Evolutionary conservation across 2,888 invertebrate genomes (phyloP).

Genomic region (Agrotis ipsilon): DNA sequence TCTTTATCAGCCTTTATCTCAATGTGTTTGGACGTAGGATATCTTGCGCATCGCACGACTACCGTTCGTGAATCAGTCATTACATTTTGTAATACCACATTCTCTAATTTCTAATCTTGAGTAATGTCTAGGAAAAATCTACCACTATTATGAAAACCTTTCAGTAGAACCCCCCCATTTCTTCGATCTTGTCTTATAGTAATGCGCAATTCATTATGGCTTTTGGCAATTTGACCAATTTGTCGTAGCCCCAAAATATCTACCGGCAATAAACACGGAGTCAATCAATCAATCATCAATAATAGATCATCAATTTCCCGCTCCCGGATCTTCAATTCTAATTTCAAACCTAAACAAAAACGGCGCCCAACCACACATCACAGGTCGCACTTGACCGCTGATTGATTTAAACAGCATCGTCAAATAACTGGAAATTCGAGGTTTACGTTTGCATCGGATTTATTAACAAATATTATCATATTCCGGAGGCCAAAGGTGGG

Average conservation of each 20-base stretch:
- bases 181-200: too few species aligned
- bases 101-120: too few species aligned
- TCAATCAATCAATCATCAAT: constrained; percentile 3
- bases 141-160: too few species aligned
- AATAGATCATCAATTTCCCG: not conserved
- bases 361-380: constrained; percentile 27
- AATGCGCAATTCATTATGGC: not conserved
- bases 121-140: too few species aligned
- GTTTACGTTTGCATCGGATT: constrained; percentile 64
- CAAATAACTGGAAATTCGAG: constrained; percentile 78
- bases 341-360: constrained; percentile 33
- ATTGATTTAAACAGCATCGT: constrained; percentile 71
- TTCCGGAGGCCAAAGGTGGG: constrained; percentile 73
- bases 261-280: too few species aligned
- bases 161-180: too few species aligned
- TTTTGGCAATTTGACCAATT: not conserved
- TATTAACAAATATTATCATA: constrained; percentile 84
- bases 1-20: not conserved
- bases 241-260: not conserved
- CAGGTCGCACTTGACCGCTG: constrained; percentile 57
- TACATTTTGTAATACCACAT: too few species aligned
- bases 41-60: not conserved
- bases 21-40: not conserved
- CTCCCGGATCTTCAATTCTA: constrained; percentile 24
- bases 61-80: not conserved